phyloP scores from a whole-genome alignment of 2,797 vertebrate genomes.

The Cephalopachus bancanus region DNA sequence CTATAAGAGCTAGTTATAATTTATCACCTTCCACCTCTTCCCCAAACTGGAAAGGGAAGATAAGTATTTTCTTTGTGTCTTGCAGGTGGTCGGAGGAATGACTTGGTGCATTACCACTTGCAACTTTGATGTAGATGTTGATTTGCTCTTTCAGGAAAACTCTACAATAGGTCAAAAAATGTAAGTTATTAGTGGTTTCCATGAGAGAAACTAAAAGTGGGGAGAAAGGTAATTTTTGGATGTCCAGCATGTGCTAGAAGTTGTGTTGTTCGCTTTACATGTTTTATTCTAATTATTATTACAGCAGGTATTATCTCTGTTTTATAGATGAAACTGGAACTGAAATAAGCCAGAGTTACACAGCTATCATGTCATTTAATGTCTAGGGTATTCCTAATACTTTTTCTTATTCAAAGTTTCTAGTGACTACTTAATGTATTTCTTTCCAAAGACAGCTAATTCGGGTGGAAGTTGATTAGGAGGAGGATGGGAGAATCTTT shows the following conservation, averaged over 20 bases:
- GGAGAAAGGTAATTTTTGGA: conserved; percentile 27
- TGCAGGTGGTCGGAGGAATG: conserved; percentile 98
- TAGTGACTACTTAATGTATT: background rate
- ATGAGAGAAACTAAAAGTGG: background rate
- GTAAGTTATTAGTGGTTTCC: conserved; percentile 89
- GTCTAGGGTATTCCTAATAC: background rate
- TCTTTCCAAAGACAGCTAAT: background rate
- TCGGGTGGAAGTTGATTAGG: background rate
- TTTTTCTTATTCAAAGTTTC: conserved; percentile 47
- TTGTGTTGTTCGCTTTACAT: background rate
- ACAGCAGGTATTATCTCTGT: background rate
- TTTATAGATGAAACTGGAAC: background rate
- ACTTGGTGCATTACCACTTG: conserved; percentile 99
- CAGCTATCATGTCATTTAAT: background rate
- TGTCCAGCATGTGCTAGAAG: background rate
- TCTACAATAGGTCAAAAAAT: conserved; percentile 99
- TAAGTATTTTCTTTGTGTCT: conserved; percentile 50
- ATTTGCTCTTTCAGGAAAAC: conserved; percentile 99
- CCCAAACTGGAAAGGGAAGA: background rate
- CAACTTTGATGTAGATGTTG: conserved; percentile 97
- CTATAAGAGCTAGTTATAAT: background rate
- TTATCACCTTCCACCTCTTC: background rate
- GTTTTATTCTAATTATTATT: conserved; percentile 54
- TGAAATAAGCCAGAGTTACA: background rate
- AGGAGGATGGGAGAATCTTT: background rate